These are phyloP conservation scores for Glaucomys volans DNA, from an alignment of 2,113 vertebrate species.

Conservation along the genomic window DNA sequence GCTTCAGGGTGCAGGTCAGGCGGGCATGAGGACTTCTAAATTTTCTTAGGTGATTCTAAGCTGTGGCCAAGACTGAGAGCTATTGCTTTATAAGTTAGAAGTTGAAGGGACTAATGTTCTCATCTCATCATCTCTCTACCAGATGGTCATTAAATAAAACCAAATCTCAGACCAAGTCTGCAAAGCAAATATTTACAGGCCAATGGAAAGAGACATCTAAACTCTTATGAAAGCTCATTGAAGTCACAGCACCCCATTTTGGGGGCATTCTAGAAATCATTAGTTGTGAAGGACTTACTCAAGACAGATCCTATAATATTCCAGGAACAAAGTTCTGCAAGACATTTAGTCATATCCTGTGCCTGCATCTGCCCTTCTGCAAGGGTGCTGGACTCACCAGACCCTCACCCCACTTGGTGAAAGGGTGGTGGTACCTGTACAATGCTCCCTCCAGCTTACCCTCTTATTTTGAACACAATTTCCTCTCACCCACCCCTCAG, in stretches of 20 bases:
- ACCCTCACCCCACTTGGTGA: background rate
- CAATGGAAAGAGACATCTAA: background rate
- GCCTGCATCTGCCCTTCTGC: background rate
- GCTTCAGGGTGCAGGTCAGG: background rate
- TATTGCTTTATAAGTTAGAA: background rate
- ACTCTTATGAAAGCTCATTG: background rate
- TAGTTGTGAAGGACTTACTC: background rate
- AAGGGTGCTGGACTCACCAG: too few relatives aligned
- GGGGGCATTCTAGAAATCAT: background rate
- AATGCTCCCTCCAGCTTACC: background rate
- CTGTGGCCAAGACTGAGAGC: background rate
- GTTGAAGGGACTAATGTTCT: background rate
- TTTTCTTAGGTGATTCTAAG: background rate
- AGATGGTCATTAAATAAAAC: slow-evolving; percentile 24
- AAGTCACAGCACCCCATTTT: background rate
- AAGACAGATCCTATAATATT: background rate
- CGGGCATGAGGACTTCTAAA: background rate
- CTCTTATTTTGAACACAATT: background rate
- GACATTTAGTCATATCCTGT: background rate
- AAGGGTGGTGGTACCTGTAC: rapidly evolving
- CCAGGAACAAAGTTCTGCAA: background rate
- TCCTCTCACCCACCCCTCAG: background rate
- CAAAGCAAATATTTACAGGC: slow-evolving; percentile 21
- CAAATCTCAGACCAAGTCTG: background rate
- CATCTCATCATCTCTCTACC: background rate